Conservation (phyloP, 2,888 invertebrate species). For the Philaethria dido region DNA sequence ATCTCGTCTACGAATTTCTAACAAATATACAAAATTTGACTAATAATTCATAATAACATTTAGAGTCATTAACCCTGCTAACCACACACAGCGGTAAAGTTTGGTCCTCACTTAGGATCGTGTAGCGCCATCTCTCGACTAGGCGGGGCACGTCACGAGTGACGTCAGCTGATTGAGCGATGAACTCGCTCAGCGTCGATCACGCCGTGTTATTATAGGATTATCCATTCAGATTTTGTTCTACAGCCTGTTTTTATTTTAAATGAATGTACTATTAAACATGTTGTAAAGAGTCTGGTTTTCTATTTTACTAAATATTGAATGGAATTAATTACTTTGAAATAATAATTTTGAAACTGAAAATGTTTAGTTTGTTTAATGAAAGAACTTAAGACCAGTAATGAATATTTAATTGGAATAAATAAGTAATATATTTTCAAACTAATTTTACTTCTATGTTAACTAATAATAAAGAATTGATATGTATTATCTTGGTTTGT, state of each 20-base stretch:
- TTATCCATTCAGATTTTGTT: conserved; percentile 72
- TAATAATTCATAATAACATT: not conserved
- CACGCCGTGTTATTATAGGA: conserved; percentile 76
- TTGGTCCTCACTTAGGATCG: conserved; percentile 46
- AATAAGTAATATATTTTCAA: no score
- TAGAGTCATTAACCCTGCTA: conserved; percentile 30
- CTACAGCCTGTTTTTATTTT: conserved; percentile 58
- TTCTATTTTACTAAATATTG: not conserved
- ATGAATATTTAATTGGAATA: no score
- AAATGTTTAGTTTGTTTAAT: not conserved
- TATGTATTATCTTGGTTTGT: no score
- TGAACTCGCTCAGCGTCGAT: conserved; percentile 76
- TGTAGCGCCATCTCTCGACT: conserved; percentile 75
- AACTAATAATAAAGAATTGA: no score
- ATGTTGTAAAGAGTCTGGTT: not conserved
- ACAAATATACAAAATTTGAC: not conserved
- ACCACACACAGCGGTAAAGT: conserved; percentile 44
- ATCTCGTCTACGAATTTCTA: no score
- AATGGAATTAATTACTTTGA: no score
- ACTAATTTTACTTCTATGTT: no score
- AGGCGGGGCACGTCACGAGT: conserved; percentile 74
- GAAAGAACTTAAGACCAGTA: no score
- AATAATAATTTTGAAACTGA: no score
- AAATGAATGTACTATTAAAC: not conserved
- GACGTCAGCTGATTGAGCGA: conserved; percentile 79